Evolutionary conservation across 2,797 vertebrate species (phyloP), one percentile per base, ranked within the genome.

Genomic region (Poeciliopsis infans): DNA sequence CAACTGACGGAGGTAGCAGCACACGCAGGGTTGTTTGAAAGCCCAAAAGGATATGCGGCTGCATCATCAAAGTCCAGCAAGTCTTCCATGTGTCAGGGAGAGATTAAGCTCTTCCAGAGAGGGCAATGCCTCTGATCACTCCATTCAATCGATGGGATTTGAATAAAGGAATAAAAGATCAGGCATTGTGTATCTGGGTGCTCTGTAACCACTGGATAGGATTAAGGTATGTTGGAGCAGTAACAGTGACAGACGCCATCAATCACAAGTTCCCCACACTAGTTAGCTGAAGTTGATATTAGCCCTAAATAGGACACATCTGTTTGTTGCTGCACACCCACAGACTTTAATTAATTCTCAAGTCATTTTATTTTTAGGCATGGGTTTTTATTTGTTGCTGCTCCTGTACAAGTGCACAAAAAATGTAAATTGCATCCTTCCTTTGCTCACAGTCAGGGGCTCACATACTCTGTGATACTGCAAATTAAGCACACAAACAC

Each of bases 281-380:
- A 91, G 93, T 94, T 93, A 95, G 93, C 94, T 95, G 91, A 95
- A 95, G 95, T 96, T 96, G 94, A 95, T 96, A 95, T 95, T 96
- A 95, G 92, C 91, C 92, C 91, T 96, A 96, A 96, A 96, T 96
- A 96, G 96, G 96, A 96, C 95, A 96, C 95, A 96, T 96, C 95
- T 96, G 96, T 95, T 96, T 96, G 94, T 94, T 95, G 94, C 94
- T 89, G 92, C 94, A 94, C 92, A 93, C 94, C 93, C 94, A 93
- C 93, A 92, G 95, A 95, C 95, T 96, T 95, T 95, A 96, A 96
- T 96, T 95, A 95, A 96, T 96, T 96, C 95, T 95, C 93, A 95
- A 95, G 95, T 95, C 89, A 88, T 95, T 95, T 95, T 96, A 96
- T 96, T 96, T 96, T 96, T 96, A 96, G 95, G 92, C 89, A 82